Evolutionary conservation across 2,113 vertebrate genomes (phyloP).

Genomic region (Calonectris borealis): DNA sequence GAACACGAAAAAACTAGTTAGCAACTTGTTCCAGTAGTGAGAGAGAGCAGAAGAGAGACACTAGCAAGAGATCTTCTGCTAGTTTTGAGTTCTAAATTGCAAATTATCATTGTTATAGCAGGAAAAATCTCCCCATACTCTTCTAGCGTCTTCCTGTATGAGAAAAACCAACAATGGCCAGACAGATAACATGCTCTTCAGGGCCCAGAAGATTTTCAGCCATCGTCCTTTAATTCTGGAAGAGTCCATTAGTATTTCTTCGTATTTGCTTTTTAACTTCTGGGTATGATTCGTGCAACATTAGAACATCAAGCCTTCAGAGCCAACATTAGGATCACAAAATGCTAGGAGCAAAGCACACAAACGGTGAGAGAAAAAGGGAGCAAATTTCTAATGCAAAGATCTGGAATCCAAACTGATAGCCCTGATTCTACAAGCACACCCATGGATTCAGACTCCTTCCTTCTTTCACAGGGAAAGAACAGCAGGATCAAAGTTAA

Average conservation of each 20-base stretch:
- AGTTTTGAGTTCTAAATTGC: background rate
- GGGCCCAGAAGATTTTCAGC: background rate
- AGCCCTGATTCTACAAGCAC: background rate
- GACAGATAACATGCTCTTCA: background rate
- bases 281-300: background rate
- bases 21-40: background rate
- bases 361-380: background rate
- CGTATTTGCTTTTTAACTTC: background rate
- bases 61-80: background rate
- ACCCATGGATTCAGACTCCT: background rate
- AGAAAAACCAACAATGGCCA: background rate
- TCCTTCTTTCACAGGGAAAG: background rate
- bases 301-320: background rate
- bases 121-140: background rate
- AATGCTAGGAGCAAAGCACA: background rate
- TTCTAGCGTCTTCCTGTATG: background rate
- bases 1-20: background rate
- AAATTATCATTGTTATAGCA: background rate
- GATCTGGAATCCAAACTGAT: background rate
- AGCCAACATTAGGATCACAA: background rate
- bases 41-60: background rate
- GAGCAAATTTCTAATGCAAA: background rate
- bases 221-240: background rate
- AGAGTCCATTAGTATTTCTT: background rate
- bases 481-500: constrained; percentile 11